Evolutionary conservation across 2,113 vertebrate genomes (phyloP), one percentile per base, ranked within the genome.

Genomic region (Ailuropoda melanoleuca): DNA sequence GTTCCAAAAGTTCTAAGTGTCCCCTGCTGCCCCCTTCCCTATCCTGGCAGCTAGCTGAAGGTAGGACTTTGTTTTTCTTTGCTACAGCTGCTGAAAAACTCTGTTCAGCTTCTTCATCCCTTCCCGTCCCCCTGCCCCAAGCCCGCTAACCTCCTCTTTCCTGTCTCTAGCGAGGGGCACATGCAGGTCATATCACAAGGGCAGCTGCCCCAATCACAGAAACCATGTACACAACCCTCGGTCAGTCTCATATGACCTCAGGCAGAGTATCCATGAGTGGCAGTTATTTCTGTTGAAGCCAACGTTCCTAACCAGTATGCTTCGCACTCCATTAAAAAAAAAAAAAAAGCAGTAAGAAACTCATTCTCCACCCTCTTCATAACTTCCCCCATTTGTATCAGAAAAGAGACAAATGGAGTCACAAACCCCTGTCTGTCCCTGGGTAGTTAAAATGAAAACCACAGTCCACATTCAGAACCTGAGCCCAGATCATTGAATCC

Each of bases 271-370:
- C 31, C 66, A 17, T 58, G 64, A 72, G 39, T 48, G 72, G 80
- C 72, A 80, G 74, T 89, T 97, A 48, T 50, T 89, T 96, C 50
- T 92, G 37, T 72, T 60, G 90, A 55, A 89, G 70, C 15, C 83
- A 53, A 6, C 55, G 60, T 48, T 81, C 68, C 72, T 87, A 92
- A 90, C 39, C 31, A 56, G 58, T 37, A 18, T 46, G 55, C 46
- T 72, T 13, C n/a, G 31, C 46, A 50, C 29, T 34, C 1, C 29
- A 43, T 92, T 88, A 11, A 37, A 83, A 92, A 58, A 74, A 80
- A 60, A 48, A 37, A 60, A 37, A 31, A 4, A 37, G 39, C 56
- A 37, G 15, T 13, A 60, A 80, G 31, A 23, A 84, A n/a, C 55
- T 75, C 74, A 17, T 75, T 66, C 46, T 78, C 21, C 26, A 56